A percentile compares a stretch with the other conserved stretches of the same genome.
Conservation (phyloP, 2,113 vertebrate species). For the Zosterops lateralis region DNA sequence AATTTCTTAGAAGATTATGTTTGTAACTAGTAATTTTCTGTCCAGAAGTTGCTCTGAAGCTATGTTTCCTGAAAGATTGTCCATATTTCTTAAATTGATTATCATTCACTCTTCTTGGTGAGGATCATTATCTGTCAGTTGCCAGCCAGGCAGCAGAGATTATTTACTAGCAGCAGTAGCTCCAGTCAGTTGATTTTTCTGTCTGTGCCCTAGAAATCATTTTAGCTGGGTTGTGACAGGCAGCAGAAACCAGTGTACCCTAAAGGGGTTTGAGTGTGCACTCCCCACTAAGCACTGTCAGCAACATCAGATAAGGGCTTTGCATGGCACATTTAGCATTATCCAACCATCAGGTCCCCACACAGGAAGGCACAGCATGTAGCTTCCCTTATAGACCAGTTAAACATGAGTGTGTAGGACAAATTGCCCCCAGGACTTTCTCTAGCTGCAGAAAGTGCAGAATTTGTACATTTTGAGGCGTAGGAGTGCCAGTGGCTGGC, state of each 20-base stretch:
- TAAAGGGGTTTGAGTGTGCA: rapidly evolving
- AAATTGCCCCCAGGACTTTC: background rate
- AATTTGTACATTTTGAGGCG: background rate
- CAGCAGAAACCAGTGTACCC: background rate
- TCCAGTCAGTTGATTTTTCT: background rate
- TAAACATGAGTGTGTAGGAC: background rate
- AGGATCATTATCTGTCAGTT: background rate
- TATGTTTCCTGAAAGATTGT: background rate
- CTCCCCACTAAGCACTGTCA: background rate
- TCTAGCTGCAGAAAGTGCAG: background rate
- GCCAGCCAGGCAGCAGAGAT: background rate
- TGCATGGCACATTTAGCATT: rapidly evolving
- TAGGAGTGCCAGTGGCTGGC: background rate
- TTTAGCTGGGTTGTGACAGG: background rate
- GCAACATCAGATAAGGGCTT: background rate
- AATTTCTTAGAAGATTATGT: background rate
- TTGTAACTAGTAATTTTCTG: background rate
- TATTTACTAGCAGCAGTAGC: background rate
- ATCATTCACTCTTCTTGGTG: background rate
- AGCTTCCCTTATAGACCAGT: background rate
- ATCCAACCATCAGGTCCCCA: background rate
- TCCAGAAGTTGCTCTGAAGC: background rate
- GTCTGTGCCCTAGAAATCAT: background rate
- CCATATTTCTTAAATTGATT: background rate
- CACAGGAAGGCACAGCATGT: rapidly evolving